Evolutionary conservation across 2,888 invertebrate species (phyloP).

Genomic region (Chaitophorus viminalis): DNA sequence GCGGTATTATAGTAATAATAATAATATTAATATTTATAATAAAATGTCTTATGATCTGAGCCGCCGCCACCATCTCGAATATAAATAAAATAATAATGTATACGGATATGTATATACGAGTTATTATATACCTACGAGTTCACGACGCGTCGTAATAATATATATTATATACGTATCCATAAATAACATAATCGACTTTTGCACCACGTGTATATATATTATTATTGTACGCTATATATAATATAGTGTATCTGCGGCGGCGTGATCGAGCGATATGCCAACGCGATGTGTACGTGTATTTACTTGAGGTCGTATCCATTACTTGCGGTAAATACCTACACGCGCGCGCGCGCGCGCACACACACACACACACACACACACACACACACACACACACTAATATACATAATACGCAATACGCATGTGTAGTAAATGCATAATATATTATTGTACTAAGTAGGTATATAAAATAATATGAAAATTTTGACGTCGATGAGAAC

Average conservation of each 20-base stretch:
- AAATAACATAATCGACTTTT: conserved; percentile 54
- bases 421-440: too few species aligned
- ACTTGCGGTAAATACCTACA: background rate
- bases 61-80: background rate
- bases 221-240: too few species aligned
- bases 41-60: too few species aligned
- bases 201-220: background rate
- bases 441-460: too few species aligned
- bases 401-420: too few species aligned
- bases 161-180: conserved; percentile 9
- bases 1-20: too few species aligned
- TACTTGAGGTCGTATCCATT: background rate
- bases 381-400: background rate
- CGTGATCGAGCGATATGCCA: conserved; percentile 45
- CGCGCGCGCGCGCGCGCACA: too few species aligned
- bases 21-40: too few species aligned
- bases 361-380: background rate
- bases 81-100: background rate
- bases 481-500: background rate
- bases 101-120: background rate
- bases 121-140: background rate
- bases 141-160: background rate
- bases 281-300: conserved; percentile 10
- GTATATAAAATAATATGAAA: conserved; percentile 11
- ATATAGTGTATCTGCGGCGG: background rate